Evolutionary conservation across 2,888 invertebrate species (phyloP), one percentile per base, ranked within the genome.

Genomic region (Cerastis rubricosa): DNA sequence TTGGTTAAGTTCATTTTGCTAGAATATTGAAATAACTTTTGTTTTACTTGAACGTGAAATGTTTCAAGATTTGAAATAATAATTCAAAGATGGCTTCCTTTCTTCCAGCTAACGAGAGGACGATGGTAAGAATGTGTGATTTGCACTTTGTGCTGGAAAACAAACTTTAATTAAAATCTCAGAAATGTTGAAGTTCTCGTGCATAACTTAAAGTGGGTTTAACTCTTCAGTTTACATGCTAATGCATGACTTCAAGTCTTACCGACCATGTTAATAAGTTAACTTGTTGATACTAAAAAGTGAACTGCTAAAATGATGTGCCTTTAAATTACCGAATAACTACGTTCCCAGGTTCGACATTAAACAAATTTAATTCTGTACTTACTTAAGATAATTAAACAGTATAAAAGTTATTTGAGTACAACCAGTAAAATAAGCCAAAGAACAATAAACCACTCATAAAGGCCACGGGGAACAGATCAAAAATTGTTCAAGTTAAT

Each of bases 401-500:
- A 59, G 66, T 45, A 82, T 65, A 69, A 77, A 76, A 82, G 73
- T 74, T 77, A 69, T 85, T 83, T 83, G n/a, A 69, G 59, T 40
- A 72, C 77, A 84, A 77, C 69, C 74, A 74, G 77, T 85, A 70
- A 85, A 74, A 77, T 83, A 74, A 77, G 43, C 83, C 74, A 75
- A 82, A 86, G 79, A 78, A 86, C 84, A 84, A 86, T 84, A 84
- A 83, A 86, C 84, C 84, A 86, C 57, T 75, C 85, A 77, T 86
- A 79, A 72, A 79, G 61, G 66, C 78, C 54, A 77, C 85, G 75
- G 74, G 78, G 64, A 75, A 85, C 85, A 71, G 69, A 84, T 85
- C 81, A 84, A 81, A 83, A 86, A 83, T 75, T 83, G 78, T 78
- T 80, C 72, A 77, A 85, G 85, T 85, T 87, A 87, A 88, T 88